Base-by-base conservation (phyloP, 2,888 invertebrate genomes). In the Lathronympha strigana region DNA sequence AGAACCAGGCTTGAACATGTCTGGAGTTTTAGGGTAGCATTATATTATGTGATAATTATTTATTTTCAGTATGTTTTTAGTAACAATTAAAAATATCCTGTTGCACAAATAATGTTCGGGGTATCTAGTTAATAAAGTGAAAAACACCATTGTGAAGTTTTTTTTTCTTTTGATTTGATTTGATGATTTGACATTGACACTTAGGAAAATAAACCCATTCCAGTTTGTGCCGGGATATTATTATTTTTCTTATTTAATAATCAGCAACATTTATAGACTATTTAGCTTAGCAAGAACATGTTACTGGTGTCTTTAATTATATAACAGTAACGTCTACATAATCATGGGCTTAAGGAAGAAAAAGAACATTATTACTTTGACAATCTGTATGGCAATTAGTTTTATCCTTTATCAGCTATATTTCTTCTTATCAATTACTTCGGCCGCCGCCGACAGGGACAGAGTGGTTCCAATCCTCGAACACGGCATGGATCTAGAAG, bases 351-450 rank as follows among this genome's bases (percentile, higher is more conserved):
- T 85, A 17, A 87, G 87, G 72, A 92, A 90, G 76, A 92, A 88
- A 77, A 90, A 87, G 78, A 88, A 90, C 61, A 77, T 91, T 21
- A 81, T 91, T 33, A 71, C 86, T 15, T 63, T 91, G 15, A 80
- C 90, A 57, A 40, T 83, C 21, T 86, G 82, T 68, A 79, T 88
- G 77, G 78, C 83, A 21, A 64, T 82, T 61, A 80, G 86, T 79
- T 92, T 87, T 57, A 88, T 86, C 67, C 53, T 92, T 9, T 92
- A 92, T 71, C 92, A 92, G 70, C 70, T 92, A 57, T 91, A 90
- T 75, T 90, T 92, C 74, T 91, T 91, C 70, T 67, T 85, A 19
- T 76, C 84, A 1, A 85, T 92, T 61, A 78, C 87, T 23, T 84
- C 90, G 1, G 86, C 85, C 70, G 69, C 77, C 28, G 74, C 72